These are phyloP conservation scores for Echeneis naucrates DNA, from an alignment of 2,797 vertebrate genomes.

Conservation along the genomic window DNA sequence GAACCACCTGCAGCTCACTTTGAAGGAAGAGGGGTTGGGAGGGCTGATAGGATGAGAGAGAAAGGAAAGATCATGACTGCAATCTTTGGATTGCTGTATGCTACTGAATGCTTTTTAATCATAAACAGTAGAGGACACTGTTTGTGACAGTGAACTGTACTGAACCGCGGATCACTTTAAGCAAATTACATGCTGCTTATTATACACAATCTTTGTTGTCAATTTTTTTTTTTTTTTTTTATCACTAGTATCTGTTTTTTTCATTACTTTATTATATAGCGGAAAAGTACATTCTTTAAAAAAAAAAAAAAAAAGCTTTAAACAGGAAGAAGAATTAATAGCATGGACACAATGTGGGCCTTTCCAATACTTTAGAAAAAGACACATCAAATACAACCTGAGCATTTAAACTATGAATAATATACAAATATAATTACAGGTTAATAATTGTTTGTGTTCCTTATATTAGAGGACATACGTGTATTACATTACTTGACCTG, in stretches of 20 bases:
- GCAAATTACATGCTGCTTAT: constrained; percentile 8
- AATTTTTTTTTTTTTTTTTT: no score
- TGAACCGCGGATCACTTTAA: not conserved
- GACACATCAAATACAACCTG: not conserved
- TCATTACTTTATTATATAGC: not conserved
- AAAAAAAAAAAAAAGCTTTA: no score
- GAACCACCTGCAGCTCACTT: constrained; percentile 32
- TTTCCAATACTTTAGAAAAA: not conserved
- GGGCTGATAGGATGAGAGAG: constrained; percentile 26
- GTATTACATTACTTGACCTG: not conserved
- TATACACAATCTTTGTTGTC: constrained; percentile 1
- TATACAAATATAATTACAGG: not conserved
- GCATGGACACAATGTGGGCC: not conserved
- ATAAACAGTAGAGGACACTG: constrained; percentile 38
- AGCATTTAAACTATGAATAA: not conserved
- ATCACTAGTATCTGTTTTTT: no score
- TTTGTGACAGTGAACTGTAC: constrained; percentile 17
- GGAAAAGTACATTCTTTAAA: not conserved
- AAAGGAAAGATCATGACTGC: constrained; percentile 46
- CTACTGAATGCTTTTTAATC: constrained; percentile 48
- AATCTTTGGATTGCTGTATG: no score
- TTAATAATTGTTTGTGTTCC: not conserved
- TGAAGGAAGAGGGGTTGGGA: constrained; percentile 24
- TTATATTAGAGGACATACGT: not conserved
- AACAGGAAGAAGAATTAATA: not conserved